Base-by-base conservation (phyloP, 2,797 vertebrate species). In the Acropternis orthonyx region DNA sequence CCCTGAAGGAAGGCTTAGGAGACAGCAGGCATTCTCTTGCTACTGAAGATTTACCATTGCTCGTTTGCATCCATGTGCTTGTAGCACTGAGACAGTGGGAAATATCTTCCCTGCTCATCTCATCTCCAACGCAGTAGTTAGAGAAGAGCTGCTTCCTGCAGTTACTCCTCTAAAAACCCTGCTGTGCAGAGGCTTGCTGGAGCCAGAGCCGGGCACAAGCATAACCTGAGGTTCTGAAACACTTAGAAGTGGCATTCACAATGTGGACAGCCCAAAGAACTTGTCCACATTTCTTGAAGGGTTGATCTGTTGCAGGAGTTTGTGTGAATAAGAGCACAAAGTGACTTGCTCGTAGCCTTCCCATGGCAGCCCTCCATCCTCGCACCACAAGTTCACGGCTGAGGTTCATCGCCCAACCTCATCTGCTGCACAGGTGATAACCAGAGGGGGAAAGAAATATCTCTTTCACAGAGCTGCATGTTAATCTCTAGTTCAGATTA, bases 401-500 rank as follows among this genome's bases (percentile, higher is more conserved):
- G 44, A 67, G 48, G 21, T 48, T 62, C n/a, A 71, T 56, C 17
- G 56, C 52, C 0, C 0, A 83, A 72, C 62, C 26, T 46, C 55
- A 14, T 34, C 56, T 85, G 54, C 44, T 76, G 43, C 39, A 44
- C 24, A 81, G 63, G 80, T 88, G 85, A 90, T 28, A 92, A 34
- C 24, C 61, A 36, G 10, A 63, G 28, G 3, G 16, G 17, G 34
- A 81, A 82, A 85, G 58, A 85, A 81, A 83, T 21, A 15, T 18
- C 39, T 58, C 58, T 74, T 78, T 62, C 44, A 83, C 51, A 44
- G 37, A 80, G 71, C 49, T 79, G n/a, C 4, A 51, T 24, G 36
- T 69, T 94, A 86, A 84, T 89, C 39, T 79, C 66, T 23, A 87
- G 28, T 39, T 92, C 67, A 51, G 67, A 92, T 90, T 96, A 95